Conservation (phyloP, 1,140 invertebrate species). For the Heliconius himera region DNA sequence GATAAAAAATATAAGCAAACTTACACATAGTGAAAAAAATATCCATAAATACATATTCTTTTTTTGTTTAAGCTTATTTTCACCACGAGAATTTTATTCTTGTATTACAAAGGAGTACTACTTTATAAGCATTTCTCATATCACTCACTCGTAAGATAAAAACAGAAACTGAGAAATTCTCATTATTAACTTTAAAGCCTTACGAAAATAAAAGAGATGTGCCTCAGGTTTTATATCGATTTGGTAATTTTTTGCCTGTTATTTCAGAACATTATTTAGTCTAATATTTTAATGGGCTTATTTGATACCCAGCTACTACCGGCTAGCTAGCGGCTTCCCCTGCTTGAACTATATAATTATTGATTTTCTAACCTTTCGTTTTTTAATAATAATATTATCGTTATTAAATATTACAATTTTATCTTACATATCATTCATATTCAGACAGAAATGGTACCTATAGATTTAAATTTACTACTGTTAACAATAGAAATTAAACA, state of each 20-base stretch:
- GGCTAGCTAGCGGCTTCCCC: no score
- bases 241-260: not conserved
- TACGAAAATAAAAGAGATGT: conserved; percentile 24
- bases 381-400: no score
- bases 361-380: no score
- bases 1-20: conserved; percentile 9
- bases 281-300: no score
- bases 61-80: not conserved
- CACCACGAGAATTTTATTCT: not conserved
- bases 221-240: not conserved
- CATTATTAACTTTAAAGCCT: conserved; percentile 5
- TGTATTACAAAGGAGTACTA: not conserved
- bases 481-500: no score
- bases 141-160: conserved; percentile 38
- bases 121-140: conserved; percentile 19
- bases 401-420: no score
- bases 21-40: conserved; percentile 36
- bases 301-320: no score
- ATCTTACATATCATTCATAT: no score
- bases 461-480: no score
- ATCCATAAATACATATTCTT: conserved; percentile 10
- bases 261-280: not conserved
- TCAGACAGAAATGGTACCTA: no score
- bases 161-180: conserved; percentile 39
- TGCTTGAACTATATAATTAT: no score